Percentiles rank a stretch among this genome's conserved stretches.
Conservation (phyloP, 2,888 invertebrate genomes). For the Stictocephala bisonia region DNA sequence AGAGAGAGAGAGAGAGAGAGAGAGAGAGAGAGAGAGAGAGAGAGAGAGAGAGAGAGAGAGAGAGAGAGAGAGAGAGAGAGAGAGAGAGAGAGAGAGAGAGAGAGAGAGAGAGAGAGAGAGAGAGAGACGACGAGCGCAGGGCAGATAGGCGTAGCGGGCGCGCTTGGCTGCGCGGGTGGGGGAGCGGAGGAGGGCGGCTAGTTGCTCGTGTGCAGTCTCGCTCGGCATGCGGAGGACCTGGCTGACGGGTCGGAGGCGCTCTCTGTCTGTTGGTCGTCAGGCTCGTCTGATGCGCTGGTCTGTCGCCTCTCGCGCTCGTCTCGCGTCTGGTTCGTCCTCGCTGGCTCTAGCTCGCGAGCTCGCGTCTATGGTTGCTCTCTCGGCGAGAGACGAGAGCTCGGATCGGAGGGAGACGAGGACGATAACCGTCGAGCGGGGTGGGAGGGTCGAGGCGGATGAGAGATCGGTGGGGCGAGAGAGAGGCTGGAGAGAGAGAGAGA, state of each 20-base stretch:
- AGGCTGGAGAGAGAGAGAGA: no score
- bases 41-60: not conserved
- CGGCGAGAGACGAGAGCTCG: not conserved
- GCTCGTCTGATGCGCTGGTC: no score
- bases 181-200: not conserved
- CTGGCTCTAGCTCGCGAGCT: no score
- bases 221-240: no score
- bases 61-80: not conserved
- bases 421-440: not conserved
- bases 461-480: not conserved
- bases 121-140: not conserved
- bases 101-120: not conserved
- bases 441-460: not conserved
- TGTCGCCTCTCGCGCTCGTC: no score
- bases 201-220: not conserved
- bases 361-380: no score
- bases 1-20: slow-evolving; percentile 11
- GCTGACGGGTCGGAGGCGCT: no score
- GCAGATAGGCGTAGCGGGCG: not conserved
- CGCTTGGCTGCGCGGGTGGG: not conserved
- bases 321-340: no score
- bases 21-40: not conserved
- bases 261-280: no score
- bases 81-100: not conserved
- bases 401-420: not conserved